A percentile compares a stretch with the other conserved stretches of the same genome.
These are phyloP conservation scores for Campylorhamphus procurvoides DNA, from an alignment of 2,113 vertebrate genomes.

Conservation along the genomic window DNA sequence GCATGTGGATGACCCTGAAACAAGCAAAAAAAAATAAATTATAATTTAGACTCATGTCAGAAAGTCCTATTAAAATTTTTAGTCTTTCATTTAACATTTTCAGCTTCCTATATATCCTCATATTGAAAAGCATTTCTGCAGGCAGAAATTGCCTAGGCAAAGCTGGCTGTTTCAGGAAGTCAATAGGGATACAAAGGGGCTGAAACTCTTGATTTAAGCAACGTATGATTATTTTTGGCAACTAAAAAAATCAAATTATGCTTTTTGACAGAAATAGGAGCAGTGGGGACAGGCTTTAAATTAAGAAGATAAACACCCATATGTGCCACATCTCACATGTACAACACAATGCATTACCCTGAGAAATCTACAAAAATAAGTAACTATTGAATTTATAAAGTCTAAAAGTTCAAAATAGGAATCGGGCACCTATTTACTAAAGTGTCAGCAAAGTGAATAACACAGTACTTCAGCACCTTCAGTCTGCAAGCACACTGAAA, in stretches of 20 bases:
- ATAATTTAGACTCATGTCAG: background rate
- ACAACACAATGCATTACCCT: background rate
- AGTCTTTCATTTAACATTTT: background rate
- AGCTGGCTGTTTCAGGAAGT: background rate
- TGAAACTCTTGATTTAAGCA: background rate
- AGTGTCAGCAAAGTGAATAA: background rate
- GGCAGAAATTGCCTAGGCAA: background rate
- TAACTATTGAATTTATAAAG: background rate
- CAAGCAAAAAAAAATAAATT: background rate
- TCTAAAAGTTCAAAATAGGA: background rate
- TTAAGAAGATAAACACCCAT: background rate
- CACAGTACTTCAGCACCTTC: background rate
- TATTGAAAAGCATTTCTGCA: background rate
- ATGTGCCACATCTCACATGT: background rate
- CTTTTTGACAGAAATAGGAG: background rate
- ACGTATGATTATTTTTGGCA: background rate
- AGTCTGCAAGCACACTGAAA: background rate
- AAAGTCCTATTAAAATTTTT: background rate
- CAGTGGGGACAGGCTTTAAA: background rate
- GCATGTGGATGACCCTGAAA: background rate
- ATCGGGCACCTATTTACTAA: background rate
- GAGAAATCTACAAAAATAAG: background rate
- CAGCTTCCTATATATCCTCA: background rate
- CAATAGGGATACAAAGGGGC: background rate
- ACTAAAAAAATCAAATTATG: background rate